Evolutionary conservation across 2,888 invertebrate genomes (phyloP), one percentile per base, ranked within the genome.

Genomic region (Apamea anceps): DNA sequence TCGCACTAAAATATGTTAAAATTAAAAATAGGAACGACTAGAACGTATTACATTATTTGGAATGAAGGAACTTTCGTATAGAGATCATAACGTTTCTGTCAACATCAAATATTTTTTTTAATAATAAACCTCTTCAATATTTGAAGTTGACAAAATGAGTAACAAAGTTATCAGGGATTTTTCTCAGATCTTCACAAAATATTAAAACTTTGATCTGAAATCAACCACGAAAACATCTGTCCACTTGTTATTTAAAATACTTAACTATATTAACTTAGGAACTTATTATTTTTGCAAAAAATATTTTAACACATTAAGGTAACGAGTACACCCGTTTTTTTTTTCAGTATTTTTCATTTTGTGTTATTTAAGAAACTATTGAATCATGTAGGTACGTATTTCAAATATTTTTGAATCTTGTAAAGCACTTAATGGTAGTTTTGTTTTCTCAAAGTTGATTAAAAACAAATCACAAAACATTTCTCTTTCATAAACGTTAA

Each of bases 1-100:
- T 95, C 96, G 96, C 96, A 96, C 96, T 90, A 87, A 87, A 85
- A 82, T 70, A 85, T 80, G 37, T 87, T 84, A 79, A 81, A 88
- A 85, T 80, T 89, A 90, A 87, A 82, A 80, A 85, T 85, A 86
- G 84, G 75, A 86, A 87, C 82, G 89, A 91, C 90, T 90, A 90
- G 88, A 90, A 91, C 87, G 80, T 83, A 88, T 84, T 88, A 84
- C 78, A 82, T 70, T 85, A 87, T 89, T 88, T 90, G 93, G 92
- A 93, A 91, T 92, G 86, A 90, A 90, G 91, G 91, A 93, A 91
- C 91, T 90, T 90, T 90, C 63, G 71, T 77, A 75, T 79, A 87
- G 92, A 91, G 91, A 92, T 92, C 92, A 89, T 86, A 88, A 89
- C 81, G 76, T 82, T 85, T 89, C 87, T 90, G 90, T 88, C 88